Conservation (phyloP, 2,888 invertebrate genomes). For the Pedicia rivosa region DNA sequence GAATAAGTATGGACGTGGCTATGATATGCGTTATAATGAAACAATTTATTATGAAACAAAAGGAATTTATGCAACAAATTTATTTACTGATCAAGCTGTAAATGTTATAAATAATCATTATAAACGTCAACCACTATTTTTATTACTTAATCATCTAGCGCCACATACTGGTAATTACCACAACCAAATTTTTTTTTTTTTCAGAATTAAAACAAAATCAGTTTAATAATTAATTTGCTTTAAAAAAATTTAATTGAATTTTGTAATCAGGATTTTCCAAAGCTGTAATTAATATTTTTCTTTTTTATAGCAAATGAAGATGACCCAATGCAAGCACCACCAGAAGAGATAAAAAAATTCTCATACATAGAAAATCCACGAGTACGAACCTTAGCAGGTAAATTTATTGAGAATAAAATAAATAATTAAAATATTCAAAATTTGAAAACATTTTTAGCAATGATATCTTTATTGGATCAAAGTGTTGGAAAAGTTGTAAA, state of each 20-base stretch:
- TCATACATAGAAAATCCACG: constrained; percentile 46
- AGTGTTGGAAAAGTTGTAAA: constrained; percentile 63
- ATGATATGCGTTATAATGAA: constrained; percentile 35
- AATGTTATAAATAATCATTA: constrained; percentile 45
- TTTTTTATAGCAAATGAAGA: constrained; percentile 52
- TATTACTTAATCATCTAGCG: constrained; percentile 65
- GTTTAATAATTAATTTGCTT: no score
- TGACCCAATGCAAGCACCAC: constrained; percentile 52
- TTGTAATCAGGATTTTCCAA: no score
- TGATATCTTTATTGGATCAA: constrained; percentile 71
- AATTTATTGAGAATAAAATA: no score
- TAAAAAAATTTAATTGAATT: no score
- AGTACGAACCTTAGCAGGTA: constrained; percentile 53
- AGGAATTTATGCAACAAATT: constrained; percentile 48
- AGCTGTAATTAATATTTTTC: no score
- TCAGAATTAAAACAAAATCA: no score
- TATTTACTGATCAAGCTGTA: constrained; percentile 48
- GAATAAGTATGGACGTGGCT: constrained; percentile 24
- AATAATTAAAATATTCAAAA: no score
- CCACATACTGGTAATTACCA: no score
- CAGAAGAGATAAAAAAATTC: constrained; percentile 50
- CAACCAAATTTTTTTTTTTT: no score
- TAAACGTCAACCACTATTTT: constrained; percentile 46
- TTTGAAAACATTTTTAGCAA: no score
- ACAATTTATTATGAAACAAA: constrained; percentile 35